Evolutionary conservation across 2,888 invertebrate genomes (phyloP).

Genomic region (Sinodicranocentrus sp.): DNA sequence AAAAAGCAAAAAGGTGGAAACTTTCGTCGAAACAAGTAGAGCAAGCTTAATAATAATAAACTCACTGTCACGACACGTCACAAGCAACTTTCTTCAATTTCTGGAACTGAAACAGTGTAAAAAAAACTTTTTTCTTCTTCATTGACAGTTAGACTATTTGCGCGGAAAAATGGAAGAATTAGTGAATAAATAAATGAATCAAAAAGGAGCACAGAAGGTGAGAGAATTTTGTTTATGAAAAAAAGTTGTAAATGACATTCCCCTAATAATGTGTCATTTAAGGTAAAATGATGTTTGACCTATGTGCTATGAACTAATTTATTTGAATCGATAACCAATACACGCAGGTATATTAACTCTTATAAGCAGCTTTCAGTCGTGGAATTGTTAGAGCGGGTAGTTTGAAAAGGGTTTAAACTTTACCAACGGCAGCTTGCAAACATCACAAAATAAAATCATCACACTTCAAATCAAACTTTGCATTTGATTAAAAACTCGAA

Average conservation of each 20-base stretch:
- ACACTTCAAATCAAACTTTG: no score
- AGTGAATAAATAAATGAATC: slow-evolving; percentile 15
- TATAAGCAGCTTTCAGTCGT: no score
- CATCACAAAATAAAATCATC: no score
- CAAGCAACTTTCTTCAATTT: neutral
- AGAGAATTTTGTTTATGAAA: neutral
- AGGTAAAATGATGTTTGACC: no score
- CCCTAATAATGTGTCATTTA: no score
- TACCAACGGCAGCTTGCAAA: no score
- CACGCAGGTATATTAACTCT: no score
- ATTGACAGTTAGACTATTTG: neutral
- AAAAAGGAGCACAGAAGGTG: neutral
- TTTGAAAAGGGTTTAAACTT: no score
- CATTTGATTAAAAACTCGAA: no score
- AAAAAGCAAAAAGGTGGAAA: neutral
- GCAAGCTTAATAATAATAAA: neutral
- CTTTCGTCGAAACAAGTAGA: neutral
- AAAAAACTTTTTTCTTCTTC: neutral
- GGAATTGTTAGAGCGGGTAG: no score
- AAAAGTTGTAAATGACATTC: slow-evolving; percentile 11
- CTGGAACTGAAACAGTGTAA: neutral
- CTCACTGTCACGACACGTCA: neutral
- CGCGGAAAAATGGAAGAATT: neutral
- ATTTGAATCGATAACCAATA: no score
- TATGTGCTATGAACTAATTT: no score